Evolutionary conservation across 1,140 invertebrate genomes (phyloP).

Genomic region (Drosophila orosa): DNA sequence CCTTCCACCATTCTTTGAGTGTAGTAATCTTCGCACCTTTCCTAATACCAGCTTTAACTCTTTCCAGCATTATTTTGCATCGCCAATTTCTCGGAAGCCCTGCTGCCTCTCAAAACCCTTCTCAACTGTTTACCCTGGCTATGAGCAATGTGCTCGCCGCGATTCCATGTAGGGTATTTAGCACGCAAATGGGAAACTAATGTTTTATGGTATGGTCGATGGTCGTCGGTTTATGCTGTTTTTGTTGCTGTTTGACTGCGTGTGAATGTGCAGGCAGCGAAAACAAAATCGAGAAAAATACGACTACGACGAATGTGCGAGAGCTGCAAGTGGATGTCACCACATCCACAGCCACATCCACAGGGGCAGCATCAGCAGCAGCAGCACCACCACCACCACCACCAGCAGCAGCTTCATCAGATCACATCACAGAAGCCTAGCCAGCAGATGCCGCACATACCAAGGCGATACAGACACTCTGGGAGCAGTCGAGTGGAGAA

Average conservation of each 20-base stretch:
- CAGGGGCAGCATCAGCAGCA: slow-evolving; percentile 17
- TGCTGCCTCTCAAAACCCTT: slow-evolving; percentile 10
- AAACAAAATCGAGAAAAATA: slow-evolving; percentile 64
- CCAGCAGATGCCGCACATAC: slow-evolving; percentile 80
- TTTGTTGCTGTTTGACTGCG: slow-evolving; percentile 60
- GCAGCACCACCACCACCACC: slow-evolving; percentile 11
- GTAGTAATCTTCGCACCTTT: slow-evolving; percentile 28
- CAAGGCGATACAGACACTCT: slow-evolving; percentile 79
- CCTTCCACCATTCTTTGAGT: neutral
- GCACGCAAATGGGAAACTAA: slow-evolving; percentile 81
- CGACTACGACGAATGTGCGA: slow-evolving; percentile 73
- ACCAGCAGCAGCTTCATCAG: slow-evolving; percentile 50
- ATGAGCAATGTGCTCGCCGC: slow-evolving; percentile 35
- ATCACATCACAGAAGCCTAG: slow-evolving; percentile 78
- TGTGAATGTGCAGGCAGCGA: slow-evolving; percentile 69
- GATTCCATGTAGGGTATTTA: slow-evolving; percentile 73
- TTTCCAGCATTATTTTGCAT: slow-evolving; percentile 20
- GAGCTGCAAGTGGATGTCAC: slow-evolving; percentile 75
- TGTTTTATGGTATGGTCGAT: slow-evolving; percentile 76
- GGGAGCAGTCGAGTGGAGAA: slow-evolving; percentile 53
- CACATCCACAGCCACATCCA: slow-evolving; percentile 50
- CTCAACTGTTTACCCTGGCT: neutral
- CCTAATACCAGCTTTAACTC: neutral
- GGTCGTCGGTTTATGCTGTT: slow-evolving; percentile 47
- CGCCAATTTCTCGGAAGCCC: slow-evolving; percentile 14